Evolutionary conservation across 2,888 invertebrate species (phyloP).

Genomic region (Drosophila nr. perissopoda): DNA sequence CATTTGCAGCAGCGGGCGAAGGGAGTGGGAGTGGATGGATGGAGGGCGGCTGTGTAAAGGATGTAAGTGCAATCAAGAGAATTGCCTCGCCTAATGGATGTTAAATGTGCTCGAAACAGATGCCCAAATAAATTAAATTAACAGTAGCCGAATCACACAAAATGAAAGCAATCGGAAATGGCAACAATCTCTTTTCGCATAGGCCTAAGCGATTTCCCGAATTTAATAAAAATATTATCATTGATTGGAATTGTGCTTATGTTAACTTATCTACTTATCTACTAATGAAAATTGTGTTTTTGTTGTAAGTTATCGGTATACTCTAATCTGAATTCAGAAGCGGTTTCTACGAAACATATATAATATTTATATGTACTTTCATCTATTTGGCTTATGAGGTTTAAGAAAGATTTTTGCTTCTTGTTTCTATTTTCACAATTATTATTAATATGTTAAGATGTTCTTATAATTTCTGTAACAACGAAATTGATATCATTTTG

Average conservation of each 20-base stretch:
- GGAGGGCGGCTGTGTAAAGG: conserved; percentile 28
- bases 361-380: background rate
- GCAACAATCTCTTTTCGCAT: conserved; percentile 1
- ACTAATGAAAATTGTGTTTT: no score
- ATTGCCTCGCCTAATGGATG: conserved; percentile 82
- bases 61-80: conserved; percentile 79
- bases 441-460: background rate
- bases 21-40: conserved; percentile 2
- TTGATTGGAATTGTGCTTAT: background rate
- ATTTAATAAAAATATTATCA: background rate
- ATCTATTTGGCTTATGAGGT: background rate
- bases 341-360: background rate
- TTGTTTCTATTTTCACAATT: background rate
- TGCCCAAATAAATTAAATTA: conserved; percentile 82
- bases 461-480: background rate
- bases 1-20: background rate
- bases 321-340: background rate
- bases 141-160: conserved; percentile 24
- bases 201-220: background rate
- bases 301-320: background rate
- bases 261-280: background rate
- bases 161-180: conserved; percentile 14
- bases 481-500: background rate
- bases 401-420: background rate
- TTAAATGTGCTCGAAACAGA: conserved; percentile 83